These are phyloP conservation scores for Scelioninae gen. 2 DNA, from an alignment of 2,888 invertebrate species.

Conservation along the genomic window DNA sequence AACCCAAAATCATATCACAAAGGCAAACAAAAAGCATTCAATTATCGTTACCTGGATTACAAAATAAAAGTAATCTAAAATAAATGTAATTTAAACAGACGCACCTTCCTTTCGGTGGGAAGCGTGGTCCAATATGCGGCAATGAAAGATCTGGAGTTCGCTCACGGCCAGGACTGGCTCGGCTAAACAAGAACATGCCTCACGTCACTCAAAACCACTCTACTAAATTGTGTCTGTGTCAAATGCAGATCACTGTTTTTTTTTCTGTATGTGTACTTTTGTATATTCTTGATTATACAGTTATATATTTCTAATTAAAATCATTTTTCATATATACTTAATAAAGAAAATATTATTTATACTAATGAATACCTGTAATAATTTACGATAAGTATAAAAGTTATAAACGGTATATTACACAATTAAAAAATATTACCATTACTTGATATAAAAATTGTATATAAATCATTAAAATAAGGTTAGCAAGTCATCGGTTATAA, in stretches of 20 bases:
- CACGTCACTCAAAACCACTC: slow-evolving; percentile 73
- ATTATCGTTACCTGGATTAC: slow-evolving; percentile 20
- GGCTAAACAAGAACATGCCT: slow-evolving; percentile 82
- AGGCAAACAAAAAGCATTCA: slow-evolving; percentile 21
- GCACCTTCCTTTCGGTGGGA: slow-evolving; percentile 91
- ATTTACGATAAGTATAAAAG: too few relatives aligned
- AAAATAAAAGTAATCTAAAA: slow-evolving; percentile 57
- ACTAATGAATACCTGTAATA: too few relatives aligned
- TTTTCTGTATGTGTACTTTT: too few relatives aligned
- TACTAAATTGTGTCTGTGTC: slow-evolving; percentile 63
- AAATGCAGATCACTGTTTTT: slow-evolving; percentile 12
- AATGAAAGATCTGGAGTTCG: slow-evolving; percentile 86
- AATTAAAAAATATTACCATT: too few relatives aligned
- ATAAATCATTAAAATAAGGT: too few relatives aligned
- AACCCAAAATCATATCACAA: slow-evolving; percentile 29
- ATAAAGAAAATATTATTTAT: too few relatives aligned
- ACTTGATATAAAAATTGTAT: too few relatives aligned
- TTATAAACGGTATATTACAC: too few relatives aligned
- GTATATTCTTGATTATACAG: too few relatives aligned
- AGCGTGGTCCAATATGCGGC: slow-evolving; percentile 93
- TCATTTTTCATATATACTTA: too few relatives aligned
- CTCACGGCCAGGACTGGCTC: slow-evolving; percentile 90
- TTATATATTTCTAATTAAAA: too few relatives aligned
- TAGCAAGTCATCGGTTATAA: too few relatives aligned
- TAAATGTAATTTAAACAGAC: slow-evolving; percentile 64